These are phyloP conservation scores for Tetragnatha versicolor DNA, from an alignment of 1,140 invertebrate species.

Conservation along the genomic window DNA sequence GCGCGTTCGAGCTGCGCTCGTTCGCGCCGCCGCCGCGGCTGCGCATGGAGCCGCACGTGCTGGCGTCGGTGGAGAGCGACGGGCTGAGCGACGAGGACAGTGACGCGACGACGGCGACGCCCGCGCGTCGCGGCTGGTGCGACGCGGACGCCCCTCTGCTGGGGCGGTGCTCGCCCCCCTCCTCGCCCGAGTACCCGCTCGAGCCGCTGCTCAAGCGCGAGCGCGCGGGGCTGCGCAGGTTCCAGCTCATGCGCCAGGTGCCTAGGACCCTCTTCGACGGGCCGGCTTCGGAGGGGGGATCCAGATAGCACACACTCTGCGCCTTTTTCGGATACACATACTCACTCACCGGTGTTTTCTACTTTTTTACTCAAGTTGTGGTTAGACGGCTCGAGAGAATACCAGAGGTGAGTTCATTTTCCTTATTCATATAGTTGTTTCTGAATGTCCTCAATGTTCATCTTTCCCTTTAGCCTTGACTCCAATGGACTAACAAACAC, in stretches of 20 bases:
- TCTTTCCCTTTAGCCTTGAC: too few relatives aligned
- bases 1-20: conserved; percentile 38
- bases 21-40: conserved; percentile 20
- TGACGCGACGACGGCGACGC: conserved; percentile 16
- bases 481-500: too few relatives aligned
- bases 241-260: conserved; percentile 45
- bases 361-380: conserved; percentile 56
- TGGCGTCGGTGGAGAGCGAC: conserved; percentile 60
- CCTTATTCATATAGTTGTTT: background rate
- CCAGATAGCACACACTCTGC: conserved; percentile 44
- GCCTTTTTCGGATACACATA: conserved; percentile 44
- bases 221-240: conserved; percentile 42
- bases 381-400: conserved; percentile 42
- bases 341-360: conserved; percentile 44
- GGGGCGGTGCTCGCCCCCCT: conserved; percentile 53
- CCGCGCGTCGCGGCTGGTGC: conserved; percentile 13
- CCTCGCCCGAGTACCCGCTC: conserved; percentile 54
- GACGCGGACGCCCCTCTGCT: conserved; percentile 50
- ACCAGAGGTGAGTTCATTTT: conserved; percentile 22
- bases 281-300: conserved; percentile 48
- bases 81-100: conserved; percentile 58
- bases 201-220: conserved; percentile 54
- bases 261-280: conserved; percentile 51
- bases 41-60: conserved; percentile 48
- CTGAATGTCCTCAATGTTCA: too few relatives aligned